Evolutionary conservation across 2,888 invertebrate species (phyloP).

Genomic region (Dione vanillae): DNA sequence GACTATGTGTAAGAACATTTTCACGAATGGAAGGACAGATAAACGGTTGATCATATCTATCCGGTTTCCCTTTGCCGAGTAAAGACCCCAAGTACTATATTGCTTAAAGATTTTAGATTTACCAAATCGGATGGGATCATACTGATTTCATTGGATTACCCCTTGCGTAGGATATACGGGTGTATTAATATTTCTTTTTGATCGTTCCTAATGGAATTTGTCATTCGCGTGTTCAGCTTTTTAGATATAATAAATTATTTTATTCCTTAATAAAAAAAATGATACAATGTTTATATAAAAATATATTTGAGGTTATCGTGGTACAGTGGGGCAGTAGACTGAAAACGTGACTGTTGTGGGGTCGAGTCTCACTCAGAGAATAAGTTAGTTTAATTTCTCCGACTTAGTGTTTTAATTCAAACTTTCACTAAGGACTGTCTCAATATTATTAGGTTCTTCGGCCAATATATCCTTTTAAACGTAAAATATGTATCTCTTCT

Average conservation of each 20-base stretch:
- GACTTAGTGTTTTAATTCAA: too few species aligned
- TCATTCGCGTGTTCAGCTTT: background rate
- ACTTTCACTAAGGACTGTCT: too few species aligned
- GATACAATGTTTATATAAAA: too few species aligned
- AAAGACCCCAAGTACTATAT: conserved; percentile 10
- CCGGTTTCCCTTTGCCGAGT: conserved; percentile 22
- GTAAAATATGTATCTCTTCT: too few species aligned
- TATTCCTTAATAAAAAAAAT: background rate
- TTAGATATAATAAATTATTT: background rate
- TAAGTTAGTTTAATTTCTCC: too few species aligned
- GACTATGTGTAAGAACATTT: conserved; percentile 29
- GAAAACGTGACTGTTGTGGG: too few species aligned
- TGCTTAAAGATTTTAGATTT: conserved; percentile 25
- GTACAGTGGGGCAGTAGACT: too few species aligned
- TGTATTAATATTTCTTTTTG: conserved; percentile 3
- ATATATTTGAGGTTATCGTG: too few species aligned
- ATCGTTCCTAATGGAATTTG: background rate
- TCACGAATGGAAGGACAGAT: conserved; percentile 29
- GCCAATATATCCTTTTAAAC: too few species aligned
- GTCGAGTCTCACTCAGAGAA: too few species aligned
- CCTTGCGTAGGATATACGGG: background rate
- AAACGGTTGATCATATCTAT: conserved; percentile 27
- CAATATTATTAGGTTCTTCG: too few species aligned
- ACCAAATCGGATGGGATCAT: conserved; percentile 21
- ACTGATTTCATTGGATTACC: conserved; percentile 25